phyloP scores from a whole-genome alignment of 1,140 invertebrate genomes.

The Pseudachorutes palmiensis region DNA sequence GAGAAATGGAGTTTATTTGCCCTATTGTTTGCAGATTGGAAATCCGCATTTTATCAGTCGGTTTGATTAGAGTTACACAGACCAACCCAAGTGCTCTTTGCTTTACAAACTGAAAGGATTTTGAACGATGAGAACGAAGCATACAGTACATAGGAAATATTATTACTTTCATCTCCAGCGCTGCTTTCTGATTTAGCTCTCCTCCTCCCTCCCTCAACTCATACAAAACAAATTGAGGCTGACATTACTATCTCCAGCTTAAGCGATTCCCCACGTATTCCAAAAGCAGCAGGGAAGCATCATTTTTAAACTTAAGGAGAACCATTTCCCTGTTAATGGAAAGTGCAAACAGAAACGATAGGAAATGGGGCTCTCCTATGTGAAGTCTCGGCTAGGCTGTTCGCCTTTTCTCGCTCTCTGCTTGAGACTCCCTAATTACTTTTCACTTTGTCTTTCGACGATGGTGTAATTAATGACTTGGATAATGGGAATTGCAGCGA shows the following conservation, averaged over 20 bases:
- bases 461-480: too few relatives aligned
- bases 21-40: background rate
- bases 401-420: too few relatives aligned
- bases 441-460: too few relatives aligned
- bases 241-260: background rate
- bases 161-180: background rate
- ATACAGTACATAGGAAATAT: too few relatives aligned
- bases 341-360: constrained; percentile 7
- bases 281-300: background rate
- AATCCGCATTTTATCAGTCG: too few relatives aligned
- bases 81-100: too few relatives aligned
- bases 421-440: too few relatives aligned
- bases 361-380: too few relatives aligned
- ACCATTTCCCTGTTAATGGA: background rate
- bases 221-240: constrained; percentile 2
- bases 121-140: background rate
- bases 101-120: background rate
- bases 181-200: background rate
- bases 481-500: too few relatives aligned
- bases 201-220: background rate
- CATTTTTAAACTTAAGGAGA: background rate
- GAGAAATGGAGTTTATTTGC: too few relatives aligned
- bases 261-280: background rate
- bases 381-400: too few relatives aligned
- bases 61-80: too few relatives aligned